Conservation (phyloP, 2,888 invertebrate species). For the Drosophila helvetica region DNA sequence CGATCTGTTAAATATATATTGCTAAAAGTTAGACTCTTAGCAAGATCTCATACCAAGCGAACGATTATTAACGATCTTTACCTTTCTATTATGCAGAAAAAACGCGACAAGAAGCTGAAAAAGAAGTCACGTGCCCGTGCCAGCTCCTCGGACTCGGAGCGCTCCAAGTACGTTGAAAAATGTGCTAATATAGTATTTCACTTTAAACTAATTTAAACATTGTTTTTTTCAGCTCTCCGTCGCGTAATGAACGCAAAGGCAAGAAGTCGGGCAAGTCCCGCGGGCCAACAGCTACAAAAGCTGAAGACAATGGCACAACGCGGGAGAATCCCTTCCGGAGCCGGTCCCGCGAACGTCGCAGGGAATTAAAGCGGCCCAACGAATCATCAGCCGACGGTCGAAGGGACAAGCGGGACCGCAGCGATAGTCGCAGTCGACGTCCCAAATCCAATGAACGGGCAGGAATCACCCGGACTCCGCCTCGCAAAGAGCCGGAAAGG, state of each 20-base stretch:
- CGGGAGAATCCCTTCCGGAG: constrained; percentile 73
- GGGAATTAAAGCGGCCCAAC: constrained; percentile 51
- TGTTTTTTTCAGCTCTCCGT: constrained; percentile 63
- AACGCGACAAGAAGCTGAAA: constrained; percentile 86
- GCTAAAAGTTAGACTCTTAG: constrained; percentile 64
- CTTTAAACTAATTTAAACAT: neutral
- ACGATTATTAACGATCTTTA: constrained; percentile 31
- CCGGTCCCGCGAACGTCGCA: constrained; percentile 76
- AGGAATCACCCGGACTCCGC: constrained; percentile 35
- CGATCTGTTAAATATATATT: constrained; percentile 38
- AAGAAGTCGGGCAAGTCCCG: constrained; percentile 50
- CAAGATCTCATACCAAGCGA: constrained; percentile 30
- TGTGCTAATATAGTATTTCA: neutral
- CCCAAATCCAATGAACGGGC: constrained; percentile 38
- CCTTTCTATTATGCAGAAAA: constrained; percentile 85
- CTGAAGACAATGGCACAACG: constrained; percentile 36
- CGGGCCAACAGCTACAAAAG: constrained; percentile 20
- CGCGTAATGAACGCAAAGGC: constrained; percentile 36
- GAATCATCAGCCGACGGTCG: constrained; percentile 62
- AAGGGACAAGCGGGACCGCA: constrained; percentile 36
- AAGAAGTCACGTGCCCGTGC: constrained; percentile 83
- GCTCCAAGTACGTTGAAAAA: constrained; percentile 84
- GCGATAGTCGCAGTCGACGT: constrained; percentile 27
- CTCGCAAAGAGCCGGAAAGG: constrained; percentile 36
- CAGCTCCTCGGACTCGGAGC: constrained; percentile 85